These are phyloP conservation scores for Schizotus pectinicornis DNA, from an alignment of 2,888 invertebrate species.

Conservation along the genomic window DNA sequence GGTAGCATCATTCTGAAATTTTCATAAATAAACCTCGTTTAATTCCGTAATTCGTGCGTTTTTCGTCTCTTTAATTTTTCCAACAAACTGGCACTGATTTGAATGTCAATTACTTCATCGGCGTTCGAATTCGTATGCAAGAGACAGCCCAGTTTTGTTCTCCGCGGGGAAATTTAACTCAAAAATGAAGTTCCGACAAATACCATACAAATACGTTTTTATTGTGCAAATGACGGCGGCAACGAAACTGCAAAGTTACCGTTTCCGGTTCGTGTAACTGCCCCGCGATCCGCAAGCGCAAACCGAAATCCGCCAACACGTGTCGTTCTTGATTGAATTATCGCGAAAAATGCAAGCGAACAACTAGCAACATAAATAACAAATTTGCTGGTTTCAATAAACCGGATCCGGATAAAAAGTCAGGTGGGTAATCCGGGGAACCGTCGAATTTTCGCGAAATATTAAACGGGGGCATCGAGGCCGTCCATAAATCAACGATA, in stretches of 20 bases:
- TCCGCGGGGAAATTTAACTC: slow-evolving; percentile 29
- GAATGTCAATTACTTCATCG: slow-evolving; percentile 27
- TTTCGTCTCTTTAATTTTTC: slow-evolving; percentile 6
- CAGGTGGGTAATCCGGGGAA: too few relatives aligned
- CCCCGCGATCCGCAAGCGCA: too few relatives aligned
- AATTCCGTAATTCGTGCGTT: slow-evolving; percentile 7
- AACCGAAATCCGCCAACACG: too few relatives aligned
- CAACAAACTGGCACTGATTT: slow-evolving; percentile 9
- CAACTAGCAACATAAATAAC: too few relatives aligned
- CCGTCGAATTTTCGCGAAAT: slow-evolving; percentile 1
- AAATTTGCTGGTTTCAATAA: too few relatives aligned
- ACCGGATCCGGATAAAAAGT: too few relatives aligned
- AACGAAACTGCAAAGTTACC: slow-evolving; percentile 1
- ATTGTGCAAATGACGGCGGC: slow-evolving; percentile 22
- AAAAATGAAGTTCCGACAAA: slow-evolving; percentile 29
- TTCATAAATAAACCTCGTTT: not conserved
- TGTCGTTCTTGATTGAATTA: too few relatives aligned
- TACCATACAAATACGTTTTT: slow-evolving; percentile 18
- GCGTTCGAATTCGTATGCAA: slow-evolving; percentile 15
- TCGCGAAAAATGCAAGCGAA: too few relatives aligned
- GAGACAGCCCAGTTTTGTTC: slow-evolving; percentile 5
- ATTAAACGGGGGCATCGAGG: slow-evolving; percentile 27
- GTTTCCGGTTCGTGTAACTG: too few relatives aligned
- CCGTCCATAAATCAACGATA: slow-evolving; percentile 42
- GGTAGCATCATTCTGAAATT: not conserved